Conservation (phyloP, 2,888 invertebrate genomes). For the Cheilosia soror region DNA sequence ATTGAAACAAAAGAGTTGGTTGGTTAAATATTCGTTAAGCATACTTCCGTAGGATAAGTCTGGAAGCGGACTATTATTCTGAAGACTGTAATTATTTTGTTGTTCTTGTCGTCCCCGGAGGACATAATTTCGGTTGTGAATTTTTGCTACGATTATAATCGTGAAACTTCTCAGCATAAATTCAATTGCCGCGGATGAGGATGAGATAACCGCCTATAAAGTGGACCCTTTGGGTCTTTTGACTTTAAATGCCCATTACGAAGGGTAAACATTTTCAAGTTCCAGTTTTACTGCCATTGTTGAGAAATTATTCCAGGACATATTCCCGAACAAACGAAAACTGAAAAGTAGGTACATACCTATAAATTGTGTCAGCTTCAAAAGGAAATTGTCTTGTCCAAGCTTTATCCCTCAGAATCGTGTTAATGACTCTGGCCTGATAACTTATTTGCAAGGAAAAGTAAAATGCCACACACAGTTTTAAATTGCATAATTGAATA, state of each 20-base stretch:
- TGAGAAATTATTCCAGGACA: not conserved
- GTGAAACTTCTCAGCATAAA: constrained; percentile 8
- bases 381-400: not conserved
- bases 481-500: not conserved
- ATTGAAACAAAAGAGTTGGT: constrained; percentile 21
- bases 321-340: not conserved
- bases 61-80: not conserved
- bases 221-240: constrained; percentile 2
- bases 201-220: not conserved
- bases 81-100: constrained; percentile 3
- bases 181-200: not conserved
- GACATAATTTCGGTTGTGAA: constrained; percentile 2
- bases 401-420: constrained; percentile 4
- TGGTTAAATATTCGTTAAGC: constrained; percentile 30
- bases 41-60: constrained; percentile 5
- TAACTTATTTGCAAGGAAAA: constrained; percentile 7
- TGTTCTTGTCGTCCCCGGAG: too few species aligned
- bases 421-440: constrained; percentile 18
- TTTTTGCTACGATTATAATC: constrained; percentile 22
- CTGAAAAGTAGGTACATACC: not conserved
- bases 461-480: not conserved
- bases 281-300: too few species aligned
- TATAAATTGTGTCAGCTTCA: constrained; percentile 14
- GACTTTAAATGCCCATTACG: constrained; percentile 15
- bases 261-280: not conserved